Base-by-base conservation (phyloP, 2,888 invertebrate genomes). In the Heterodera filipjevi region DNA sequence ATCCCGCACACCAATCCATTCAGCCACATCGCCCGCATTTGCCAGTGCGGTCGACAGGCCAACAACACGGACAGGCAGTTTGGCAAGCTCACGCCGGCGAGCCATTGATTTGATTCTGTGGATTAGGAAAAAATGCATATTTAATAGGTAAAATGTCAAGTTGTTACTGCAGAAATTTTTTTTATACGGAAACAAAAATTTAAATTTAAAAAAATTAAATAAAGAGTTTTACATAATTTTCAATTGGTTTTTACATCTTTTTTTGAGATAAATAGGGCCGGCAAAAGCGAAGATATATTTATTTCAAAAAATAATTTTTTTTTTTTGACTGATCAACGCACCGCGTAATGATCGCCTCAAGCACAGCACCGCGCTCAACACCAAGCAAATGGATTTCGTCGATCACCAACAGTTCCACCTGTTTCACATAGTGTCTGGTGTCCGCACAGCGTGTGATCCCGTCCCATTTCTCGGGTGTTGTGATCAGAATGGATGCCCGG, bases 381-480 rank as follows among this genome's bases (percentile, higher is more conserved):
- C 92, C 92, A 75, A 99, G 91, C 79, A 99, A 91, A 91, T 99
- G 99, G 86, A 99, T 98, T 91, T 99, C 99, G 90, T 99, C 99
- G 83, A 99, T 97, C 46, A 99, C 89, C 10, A 91, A 89, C 39
- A 92, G 87, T 10, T 89, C 89, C 22, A 89, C 89, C 53, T 87
- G 80, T 33, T 85, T 80, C 0, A 99, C 98, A 88, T 98, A 99
- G 90, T 93, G 93, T 85, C 99, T 92, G 0, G 95, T 96, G 89
- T 97, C 96, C 98, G 98, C 99, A 81, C 84, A 83, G 73, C 88
- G 82, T 2, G 96, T 96, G 87, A 99, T 95, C 77, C 98, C 98
- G 90, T 99, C 99, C 99, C 99, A 99, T 90, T 99, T 99, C 91
- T 99, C 99, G 0, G 99, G 99, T 0, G 99, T 99, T 0, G 99